These are phyloP conservation scores for Acleris literana DNA, from an alignment of 2,888 invertebrate genomes.

Conservation along the genomic window DNA sequence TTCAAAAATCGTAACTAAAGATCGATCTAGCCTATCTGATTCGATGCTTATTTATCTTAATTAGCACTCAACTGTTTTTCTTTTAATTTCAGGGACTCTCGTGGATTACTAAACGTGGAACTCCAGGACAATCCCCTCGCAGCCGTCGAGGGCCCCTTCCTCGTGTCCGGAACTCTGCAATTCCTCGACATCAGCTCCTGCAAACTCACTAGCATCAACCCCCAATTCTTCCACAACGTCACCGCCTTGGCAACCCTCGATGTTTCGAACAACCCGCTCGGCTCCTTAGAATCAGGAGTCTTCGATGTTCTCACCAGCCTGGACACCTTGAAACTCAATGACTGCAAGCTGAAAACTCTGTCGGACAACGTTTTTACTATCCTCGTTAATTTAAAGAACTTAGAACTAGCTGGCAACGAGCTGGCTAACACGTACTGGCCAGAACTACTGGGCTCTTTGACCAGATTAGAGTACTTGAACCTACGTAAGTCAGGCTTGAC, in stretches of 20 bases:
- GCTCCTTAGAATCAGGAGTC: slow-evolving; percentile 80
- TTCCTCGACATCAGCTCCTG: slow-evolving; percentile 88
- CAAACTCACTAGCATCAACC: slow-evolving; percentile 82
- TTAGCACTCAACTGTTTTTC: slow-evolving; percentile 12
- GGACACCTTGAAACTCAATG: slow-evolving; percentile 86
- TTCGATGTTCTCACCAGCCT: slow-evolving; percentile 86
- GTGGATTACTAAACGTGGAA: slow-evolving; percentile 87
- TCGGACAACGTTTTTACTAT: slow-evolving; percentile 82
- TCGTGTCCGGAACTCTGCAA: slow-evolving; percentile 86
- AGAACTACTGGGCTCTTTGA: slow-evolving; percentile 83
- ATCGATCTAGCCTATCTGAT: background rate
- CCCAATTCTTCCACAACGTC: slow-evolving; percentile 86
- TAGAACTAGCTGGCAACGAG: slow-evolving; percentile 86
- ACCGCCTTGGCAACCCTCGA: slow-evolving; percentile 87
- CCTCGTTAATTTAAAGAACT: slow-evolving; percentile 84
- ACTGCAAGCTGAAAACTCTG: slow-evolving; percentile 85
- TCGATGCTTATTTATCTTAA: background rate
- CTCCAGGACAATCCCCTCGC: slow-evolving; percentile 87
- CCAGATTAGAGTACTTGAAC: slow-evolving; percentile 85
- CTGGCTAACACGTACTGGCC: slow-evolving; percentile 84
- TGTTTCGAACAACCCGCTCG: slow-evolving; percentile 86
- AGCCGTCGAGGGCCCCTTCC: slow-evolving; percentile 85
- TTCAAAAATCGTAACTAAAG: too few species aligned
- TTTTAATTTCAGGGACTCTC: slow-evolving; percentile 83
- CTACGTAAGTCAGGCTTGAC: slow-evolving; percentile 84